These are phyloP conservation scores for Ostrea denselamellosa DNA, from an alignment of 1,140 invertebrate species.

Conservation along the genomic window DNA sequence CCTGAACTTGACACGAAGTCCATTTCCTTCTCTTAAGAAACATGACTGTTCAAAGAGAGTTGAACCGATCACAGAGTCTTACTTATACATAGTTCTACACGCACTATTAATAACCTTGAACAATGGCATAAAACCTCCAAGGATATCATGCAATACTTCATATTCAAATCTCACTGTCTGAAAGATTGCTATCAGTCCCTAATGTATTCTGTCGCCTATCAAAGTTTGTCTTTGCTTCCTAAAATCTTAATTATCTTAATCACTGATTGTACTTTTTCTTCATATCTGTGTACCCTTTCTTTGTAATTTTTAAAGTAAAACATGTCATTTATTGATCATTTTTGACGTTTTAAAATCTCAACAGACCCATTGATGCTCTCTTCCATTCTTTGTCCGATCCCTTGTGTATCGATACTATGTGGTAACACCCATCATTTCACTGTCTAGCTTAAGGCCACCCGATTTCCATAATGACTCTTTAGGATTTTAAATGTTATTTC, in stretches of 20 bases:
- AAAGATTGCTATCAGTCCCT: neutral
- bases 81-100: no score
- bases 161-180: neutral
- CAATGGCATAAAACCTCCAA: neutral
- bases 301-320: neutral
- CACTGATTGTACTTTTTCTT: neutral
- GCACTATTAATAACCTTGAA: no score
- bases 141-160: neutral
- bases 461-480: neutral
- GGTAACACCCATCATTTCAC: neutral
- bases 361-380: neutral
- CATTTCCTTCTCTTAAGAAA: no score
- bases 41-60: no score
- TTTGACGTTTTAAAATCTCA: neutral
- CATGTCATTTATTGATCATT: neutral
- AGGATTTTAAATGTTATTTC: neutral
- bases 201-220: neutral
- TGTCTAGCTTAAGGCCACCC: neutral
- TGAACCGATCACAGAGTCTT: no score
- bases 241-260: neutral
- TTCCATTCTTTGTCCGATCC: neutral
- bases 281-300: neutral
- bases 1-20: no score
- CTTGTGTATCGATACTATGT: neutral
- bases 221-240: neutral